Conservation (phyloP, 30 jellyfish, hydroid and myxozoan species). For the Cassiopea xamachana region DNA sequence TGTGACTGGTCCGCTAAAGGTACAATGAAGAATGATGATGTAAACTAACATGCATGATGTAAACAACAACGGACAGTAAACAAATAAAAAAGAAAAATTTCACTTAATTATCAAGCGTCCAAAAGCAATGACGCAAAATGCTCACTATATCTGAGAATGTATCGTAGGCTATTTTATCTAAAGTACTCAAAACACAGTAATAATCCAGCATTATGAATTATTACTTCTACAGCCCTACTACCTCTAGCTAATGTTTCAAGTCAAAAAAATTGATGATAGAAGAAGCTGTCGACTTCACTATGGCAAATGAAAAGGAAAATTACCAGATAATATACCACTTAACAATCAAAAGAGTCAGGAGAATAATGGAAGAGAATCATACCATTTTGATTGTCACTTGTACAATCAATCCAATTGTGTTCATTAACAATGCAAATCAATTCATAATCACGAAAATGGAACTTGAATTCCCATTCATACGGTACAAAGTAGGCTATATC, state of each 20-base stretch:
- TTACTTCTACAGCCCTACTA: too few species aligned
- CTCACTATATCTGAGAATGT: too few species aligned
- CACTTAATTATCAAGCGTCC: too few species aligned
- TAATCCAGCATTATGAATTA: too few species aligned
- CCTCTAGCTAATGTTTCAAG: too few species aligned
- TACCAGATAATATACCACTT: too few species aligned
- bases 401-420: slow-evolving; percentile 96
- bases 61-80: background rate
- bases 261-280: too few species aligned
- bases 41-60: background rate
- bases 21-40: background rate
- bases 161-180: too few species aligned
- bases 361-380: background rate
- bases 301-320: background rate
- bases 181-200: too few species aligned
- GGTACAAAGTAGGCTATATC: slow-evolving; percentile 96
- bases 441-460: slow-evolving; percentile 89
- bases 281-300: too few species aligned
- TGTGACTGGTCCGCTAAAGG: background rate
- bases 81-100: too few species aligned
- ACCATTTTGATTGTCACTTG: slow-evolving; percentile 95
- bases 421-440: slow-evolving; percentile 84
- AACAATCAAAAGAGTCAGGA: background rate
- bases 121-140: too few species aligned
- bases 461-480: slow-evolving; percentile 94